Evolutionary conservation across 2,113 vertebrate species (phyloP).

Genomic region (Rhagologus leucostigma): DNA sequence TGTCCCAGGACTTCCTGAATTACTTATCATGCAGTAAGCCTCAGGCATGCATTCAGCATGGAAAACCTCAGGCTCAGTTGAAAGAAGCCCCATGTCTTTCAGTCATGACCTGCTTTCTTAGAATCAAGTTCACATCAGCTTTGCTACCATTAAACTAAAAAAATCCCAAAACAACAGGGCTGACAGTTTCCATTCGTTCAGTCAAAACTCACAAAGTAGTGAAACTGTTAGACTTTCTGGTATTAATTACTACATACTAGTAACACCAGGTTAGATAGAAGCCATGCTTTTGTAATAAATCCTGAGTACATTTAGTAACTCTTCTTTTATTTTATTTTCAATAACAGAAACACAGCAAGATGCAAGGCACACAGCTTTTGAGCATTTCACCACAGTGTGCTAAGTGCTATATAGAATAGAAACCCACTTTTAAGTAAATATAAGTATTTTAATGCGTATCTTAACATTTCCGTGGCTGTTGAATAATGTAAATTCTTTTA

Average conservation of each 20-base stretch:
- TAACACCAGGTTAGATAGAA: background rate
- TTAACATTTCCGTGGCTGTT: constrained; percentile 93
- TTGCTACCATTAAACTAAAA: background rate
- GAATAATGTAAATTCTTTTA: constrained; percentile 80
- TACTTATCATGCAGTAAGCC: background rate
- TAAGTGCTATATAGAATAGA: background rate
- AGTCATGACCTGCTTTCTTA: background rate
- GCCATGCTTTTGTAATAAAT: background rate
- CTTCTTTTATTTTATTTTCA: constrained; percentile 63
- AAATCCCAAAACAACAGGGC: too few relatives aligned
- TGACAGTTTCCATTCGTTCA: background rate
- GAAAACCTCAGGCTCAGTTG: background rate
- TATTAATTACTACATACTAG: background rate
- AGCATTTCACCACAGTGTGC: background rate
- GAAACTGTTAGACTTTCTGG: background rate
- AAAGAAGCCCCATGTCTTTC: background rate
- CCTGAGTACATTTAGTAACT: background rate
- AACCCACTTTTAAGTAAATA: background rate
- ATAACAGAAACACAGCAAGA: constrained; percentile 29
- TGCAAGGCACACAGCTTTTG: constrained; percentile 13
- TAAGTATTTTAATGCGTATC: constrained; percentile 6
- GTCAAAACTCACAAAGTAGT: background rate
- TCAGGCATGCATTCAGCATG: background rate
- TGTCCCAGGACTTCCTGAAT: background rate
- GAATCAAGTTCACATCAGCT: background rate